These are phyloP conservation scores for Bucorvus abyssinicus DNA, from an alignment of 2,797 vertebrate species.

Conservation along the genomic window DNA sequence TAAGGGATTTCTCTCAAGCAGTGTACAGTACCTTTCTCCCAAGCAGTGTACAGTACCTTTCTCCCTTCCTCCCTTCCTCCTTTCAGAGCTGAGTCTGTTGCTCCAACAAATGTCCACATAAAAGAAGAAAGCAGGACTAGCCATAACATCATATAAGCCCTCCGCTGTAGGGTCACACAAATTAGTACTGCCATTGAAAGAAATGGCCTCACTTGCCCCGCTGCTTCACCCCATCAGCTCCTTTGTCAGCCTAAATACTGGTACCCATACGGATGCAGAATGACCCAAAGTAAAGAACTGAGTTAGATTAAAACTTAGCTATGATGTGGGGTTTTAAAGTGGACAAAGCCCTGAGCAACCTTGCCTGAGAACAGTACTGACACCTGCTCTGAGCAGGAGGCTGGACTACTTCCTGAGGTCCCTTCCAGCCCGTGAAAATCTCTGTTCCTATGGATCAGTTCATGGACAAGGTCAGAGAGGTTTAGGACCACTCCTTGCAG, in stretches of 20 bases:
- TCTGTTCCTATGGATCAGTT: not conserved
- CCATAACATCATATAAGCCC: not conserved
- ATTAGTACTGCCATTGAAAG: not conserved
- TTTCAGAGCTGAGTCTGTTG: not conserved
- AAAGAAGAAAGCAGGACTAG: not conserved
- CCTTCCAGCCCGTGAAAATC: not conserved
- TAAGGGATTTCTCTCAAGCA: not conserved
- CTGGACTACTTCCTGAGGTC: not conserved
- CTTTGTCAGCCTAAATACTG: not conserved
- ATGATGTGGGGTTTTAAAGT: not conserved
- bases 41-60: too few relatives aligned
- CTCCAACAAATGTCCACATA: not conserved
- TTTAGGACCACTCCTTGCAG: not conserved
- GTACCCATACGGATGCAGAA: not conserved
- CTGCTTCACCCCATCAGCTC: not conserved
- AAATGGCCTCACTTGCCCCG: not conserved
- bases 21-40: not conserved
- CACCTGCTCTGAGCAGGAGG: not conserved
- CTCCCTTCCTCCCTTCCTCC: not conserved
- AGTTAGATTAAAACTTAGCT: not conserved
- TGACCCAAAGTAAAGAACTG: not conserved
- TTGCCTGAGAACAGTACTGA: not conserved
- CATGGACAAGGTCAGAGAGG: not conserved
- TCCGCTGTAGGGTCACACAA: not conserved
- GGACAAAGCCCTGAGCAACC: not conserved